Base-by-base conservation (phyloP, 2,797 vertebrate genomes). In the Hapalemur alaotrensis region DNA sequence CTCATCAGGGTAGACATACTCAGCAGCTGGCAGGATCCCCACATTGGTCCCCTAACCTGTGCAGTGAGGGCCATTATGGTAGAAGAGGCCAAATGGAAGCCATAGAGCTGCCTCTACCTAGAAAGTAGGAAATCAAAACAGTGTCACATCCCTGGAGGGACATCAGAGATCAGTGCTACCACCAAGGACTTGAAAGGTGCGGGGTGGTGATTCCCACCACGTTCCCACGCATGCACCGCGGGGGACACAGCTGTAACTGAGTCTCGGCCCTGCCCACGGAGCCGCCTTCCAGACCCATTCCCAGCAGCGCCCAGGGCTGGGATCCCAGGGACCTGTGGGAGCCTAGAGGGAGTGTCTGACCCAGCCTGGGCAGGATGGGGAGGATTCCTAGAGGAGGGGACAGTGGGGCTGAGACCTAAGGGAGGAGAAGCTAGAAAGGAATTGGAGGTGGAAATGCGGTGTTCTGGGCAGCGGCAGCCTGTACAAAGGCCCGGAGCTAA, bases 181-280 rank as follows among this genome's bases (percentile, higher is more conserved):
- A 38, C 25, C 23, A 38, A 28, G 48, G 73, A 22, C 48, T 76
- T 41, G 50, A 28, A 41, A 79, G 76, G 35, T 57, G n/a, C 23
- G 23, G 50, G 52, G n/a, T 17, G 76, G n/a, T 38, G 52, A 57
- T 25, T 54, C 14, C 35, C 20, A 38, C 48, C 52, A 38, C 7
- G 5, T 38, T 35, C 52, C n/a, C 52, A 54, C 30, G 41, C 20
- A 3, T 41, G 80, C 54, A 32, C 89, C 61, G 15, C 5, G 43
- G 38, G 28, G 61, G n/a, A 57, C 9, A 10, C 18, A 61, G 65
- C 35, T 32, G 17, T 67, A 59, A 32, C 22, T 48, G 30, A 88
- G 70, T 69, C 18, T 12, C 38, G 4, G 76, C 69, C 35, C 67
- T 32, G 0, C 32, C 54, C 14, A 0, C 0, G 3, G 52, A 9